Evolutionary conservation across 1,140 invertebrate species (phyloP).

Genomic region (Lepidurus couesii): DNA sequence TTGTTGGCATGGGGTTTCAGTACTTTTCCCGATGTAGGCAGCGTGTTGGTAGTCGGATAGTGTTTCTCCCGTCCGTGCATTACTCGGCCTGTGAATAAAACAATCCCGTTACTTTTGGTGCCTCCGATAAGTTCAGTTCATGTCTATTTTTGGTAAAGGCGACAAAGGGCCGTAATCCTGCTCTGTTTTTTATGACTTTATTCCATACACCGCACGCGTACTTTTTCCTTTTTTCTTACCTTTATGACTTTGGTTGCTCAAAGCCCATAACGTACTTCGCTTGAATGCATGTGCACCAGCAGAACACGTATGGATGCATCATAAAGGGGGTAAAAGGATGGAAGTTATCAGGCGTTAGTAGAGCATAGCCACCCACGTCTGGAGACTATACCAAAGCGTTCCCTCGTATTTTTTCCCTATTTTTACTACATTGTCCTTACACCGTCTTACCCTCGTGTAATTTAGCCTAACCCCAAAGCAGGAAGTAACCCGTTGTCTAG

Average conservation of each 20-base stretch:
- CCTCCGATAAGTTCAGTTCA: not conserved
- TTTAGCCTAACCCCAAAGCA: not conserved
- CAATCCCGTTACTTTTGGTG: not conserved
- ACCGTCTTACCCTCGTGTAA: not conserved
- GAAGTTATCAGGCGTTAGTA: slow-evolving; percentile 3
- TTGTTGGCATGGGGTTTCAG: slow-evolving; percentile 23
- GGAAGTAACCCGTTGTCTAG: not conserved
- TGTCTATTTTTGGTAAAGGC: not conserved
- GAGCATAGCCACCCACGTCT: slow-evolving; percentile 6
- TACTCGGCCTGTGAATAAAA: slow-evolving; percentile 23
- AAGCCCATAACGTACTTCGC: not conserved
- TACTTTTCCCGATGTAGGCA: slow-evolving; percentile 23
- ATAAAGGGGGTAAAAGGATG: slow-evolving; percentile 19
- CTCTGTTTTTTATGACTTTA: not conserved
- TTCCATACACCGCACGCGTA: not conserved
- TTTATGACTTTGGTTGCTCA: not conserved
- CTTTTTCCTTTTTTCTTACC: not conserved
- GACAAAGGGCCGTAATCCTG: not conserved
- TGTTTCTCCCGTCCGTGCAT: slow-evolving; percentile 12
- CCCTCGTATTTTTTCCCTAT: not conserved
- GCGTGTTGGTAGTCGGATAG: slow-evolving; percentile 28
- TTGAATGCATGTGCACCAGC: not conserved
- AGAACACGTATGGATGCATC: not conserved
- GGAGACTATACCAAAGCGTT: not conserved
- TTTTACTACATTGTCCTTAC: not conserved